These are phyloP conservation scores for Orchestes rusci DNA, from an alignment of 2,888 invertebrate genomes.

Conservation along the genomic window DNA sequence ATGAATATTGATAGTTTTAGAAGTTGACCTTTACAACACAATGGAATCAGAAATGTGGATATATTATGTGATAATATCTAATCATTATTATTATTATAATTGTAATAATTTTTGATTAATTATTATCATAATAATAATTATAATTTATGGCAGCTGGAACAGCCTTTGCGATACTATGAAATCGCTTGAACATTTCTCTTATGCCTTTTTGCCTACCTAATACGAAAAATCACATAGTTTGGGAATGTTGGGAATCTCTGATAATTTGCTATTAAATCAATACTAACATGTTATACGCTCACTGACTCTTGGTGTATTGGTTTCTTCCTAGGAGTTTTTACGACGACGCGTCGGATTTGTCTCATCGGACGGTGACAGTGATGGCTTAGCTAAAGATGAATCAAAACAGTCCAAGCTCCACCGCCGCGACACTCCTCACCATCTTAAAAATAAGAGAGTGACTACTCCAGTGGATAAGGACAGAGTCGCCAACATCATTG, in stretches of 20 bases:
- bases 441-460: conserved; percentile 96
- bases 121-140: too few species aligned
- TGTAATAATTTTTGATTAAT: too few species aligned
- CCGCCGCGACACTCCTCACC: conserved; percentile 96
- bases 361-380: conserved; percentile 26
- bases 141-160: too few species aligned
- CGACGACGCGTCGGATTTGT: conserved; percentile 60
- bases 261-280: neutral
- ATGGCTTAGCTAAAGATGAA: conserved; percentile 40
- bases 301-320: conserved; percentile 16
- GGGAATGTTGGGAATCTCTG: neutral
- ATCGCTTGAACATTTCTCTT: too few species aligned
- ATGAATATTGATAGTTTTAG: too few species aligned
- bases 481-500: conserved; percentile 65
- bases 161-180: too few species aligned
- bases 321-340: conserved; percentile 39
- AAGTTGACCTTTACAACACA: too few species aligned
- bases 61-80: too few species aligned
- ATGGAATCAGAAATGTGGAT: too few species aligned
- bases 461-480: conserved; percentile 59
- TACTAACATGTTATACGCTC: conserved; percentile 10
- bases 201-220: too few species aligned
- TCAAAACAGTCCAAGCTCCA: conserved; percentile 64
- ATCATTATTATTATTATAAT: too few species aligned
- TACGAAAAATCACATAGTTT: too few species aligned